phyloP scores from a whole-genome alignment of 2,888 invertebrate species.

The Colletes collaris region DNA sequence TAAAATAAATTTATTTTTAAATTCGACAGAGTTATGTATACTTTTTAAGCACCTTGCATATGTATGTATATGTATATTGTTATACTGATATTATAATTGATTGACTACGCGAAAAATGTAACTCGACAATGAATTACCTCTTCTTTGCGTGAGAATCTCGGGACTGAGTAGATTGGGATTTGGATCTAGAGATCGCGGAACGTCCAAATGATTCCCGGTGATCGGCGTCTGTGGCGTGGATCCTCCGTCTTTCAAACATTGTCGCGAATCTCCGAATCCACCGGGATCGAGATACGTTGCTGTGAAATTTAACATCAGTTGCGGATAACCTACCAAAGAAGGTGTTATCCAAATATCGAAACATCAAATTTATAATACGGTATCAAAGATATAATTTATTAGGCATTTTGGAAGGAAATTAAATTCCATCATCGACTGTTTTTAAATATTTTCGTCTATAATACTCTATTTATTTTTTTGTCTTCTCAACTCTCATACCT shows the following conservation, averaged over 20 bases:
- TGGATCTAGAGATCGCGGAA: conserved; percentile 89
- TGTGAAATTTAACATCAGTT: conserved; percentile 79
- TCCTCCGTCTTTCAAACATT: conserved; percentile 86
- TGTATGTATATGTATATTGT: no score
- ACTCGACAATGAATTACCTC: conserved; percentile 83
- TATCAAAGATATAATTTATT: not conserved
- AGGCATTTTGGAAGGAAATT: not conserved
- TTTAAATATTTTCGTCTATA: no score
- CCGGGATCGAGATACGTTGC: conserved; percentile 84
- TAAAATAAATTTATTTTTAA: no score
- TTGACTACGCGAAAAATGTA: not conserved
- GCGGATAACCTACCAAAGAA: not conserved
- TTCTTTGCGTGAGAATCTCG: conserved; percentile 88
- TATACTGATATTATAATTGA: not conserved
- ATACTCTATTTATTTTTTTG: no score
- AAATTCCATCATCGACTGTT: no score
- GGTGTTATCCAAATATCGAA: not conserved
- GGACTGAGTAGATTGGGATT: conserved; percentile 93
- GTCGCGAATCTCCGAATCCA: conserved; percentile 85
- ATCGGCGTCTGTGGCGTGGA: conserved; percentile 84
- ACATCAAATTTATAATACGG: not conserved
- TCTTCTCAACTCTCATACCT: no score
- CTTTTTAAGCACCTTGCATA: no score
- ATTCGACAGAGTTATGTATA: no score
- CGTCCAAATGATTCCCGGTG: conserved; percentile 91